Base-by-base conservation (phyloP, 1,140 invertebrate genomes). In the Aricia agestis region DNA sequence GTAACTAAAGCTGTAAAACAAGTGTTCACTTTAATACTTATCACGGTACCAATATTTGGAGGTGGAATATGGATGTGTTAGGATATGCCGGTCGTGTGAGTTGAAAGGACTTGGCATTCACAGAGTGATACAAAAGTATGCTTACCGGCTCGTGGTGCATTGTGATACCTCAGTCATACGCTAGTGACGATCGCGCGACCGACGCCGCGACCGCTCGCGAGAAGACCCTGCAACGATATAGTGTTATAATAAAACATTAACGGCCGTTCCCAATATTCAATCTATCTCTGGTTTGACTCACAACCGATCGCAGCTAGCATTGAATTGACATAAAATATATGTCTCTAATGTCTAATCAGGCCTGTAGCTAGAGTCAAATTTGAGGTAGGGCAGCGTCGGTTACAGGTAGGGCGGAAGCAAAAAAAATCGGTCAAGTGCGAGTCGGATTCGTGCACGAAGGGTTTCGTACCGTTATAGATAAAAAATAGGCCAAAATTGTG, bases 1-100 rank as follows among this genome's bases (percentile, higher is more conserved):
- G 81, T 81, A 85, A 89, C 80, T 82, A 82, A 80, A 85, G 89
- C 89, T 91, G 89, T 87, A 91, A 91, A 91, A 91, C 78, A 91
- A 90, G 82, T 89, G 84, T 89, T 87, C 80, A 89, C 79, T 89
- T 90, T 88, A 89, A 87, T 90, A 89, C 83, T 87, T 81, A 73
- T 76, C 78, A 77, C 74, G 76, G 76, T 82, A 75, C 78, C 70
- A 76, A 78, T 63, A 78, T 75, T 75, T 72, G 75, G 73, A 65
- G 72, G 68, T 76, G 75, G 70, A 72, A 71, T 72, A 66, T 79
- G 71, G 70, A 42, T 70, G 65, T 67, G 71, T 77, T 68, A 74
- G 72, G 45, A 67, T 67, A 70, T 77, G 77, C 67, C 61, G 71
- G 75, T 17, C 36, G 66, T 45, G n/a, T 17, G 66, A 42, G 66